A percentile compares a stretch with the other conserved stretches of the same genome.
Conservation (phyloP, 1,140 invertebrate species). For the Latrodectus geometricus region DNA sequence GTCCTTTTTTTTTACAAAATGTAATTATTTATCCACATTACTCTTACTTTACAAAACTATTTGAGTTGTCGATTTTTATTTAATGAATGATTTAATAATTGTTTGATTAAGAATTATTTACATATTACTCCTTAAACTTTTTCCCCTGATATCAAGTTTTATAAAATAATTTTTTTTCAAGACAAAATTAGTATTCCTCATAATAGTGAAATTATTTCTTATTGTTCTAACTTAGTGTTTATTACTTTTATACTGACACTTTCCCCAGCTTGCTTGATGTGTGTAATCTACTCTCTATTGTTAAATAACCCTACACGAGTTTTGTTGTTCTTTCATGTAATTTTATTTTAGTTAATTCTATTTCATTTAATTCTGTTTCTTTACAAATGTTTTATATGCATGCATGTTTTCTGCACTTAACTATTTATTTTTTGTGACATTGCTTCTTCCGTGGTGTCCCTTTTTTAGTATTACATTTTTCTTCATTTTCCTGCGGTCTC, state of each 20-base stretch:
- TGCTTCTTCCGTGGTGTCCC: conserved; percentile 47
- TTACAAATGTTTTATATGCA: conserved; percentile 40
- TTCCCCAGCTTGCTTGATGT: conserved; percentile 11
- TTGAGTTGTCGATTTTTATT: too few relatives aligned
- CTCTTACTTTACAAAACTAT: too few relatives aligned
- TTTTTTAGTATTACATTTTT: conserved; percentile 16
- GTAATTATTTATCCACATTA: too few relatives aligned
- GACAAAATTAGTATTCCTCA: not conserved
- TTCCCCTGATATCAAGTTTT: too few relatives aligned
- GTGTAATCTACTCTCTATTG: not conserved
- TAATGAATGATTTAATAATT: too few relatives aligned
- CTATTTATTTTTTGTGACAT: conserved; percentile 50
- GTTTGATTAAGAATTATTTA: too few relatives aligned
- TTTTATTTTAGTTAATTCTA: not conserved
- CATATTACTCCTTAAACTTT: too few relatives aligned
- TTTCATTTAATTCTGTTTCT: conserved; percentile 46
- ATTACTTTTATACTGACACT: not conserved
- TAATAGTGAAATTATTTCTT: not conserved
- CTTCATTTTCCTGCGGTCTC: not conserved
- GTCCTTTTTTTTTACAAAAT: too few relatives aligned
- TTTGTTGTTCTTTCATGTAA: too few relatives aligned
- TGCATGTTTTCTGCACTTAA: conserved; percentile 60
- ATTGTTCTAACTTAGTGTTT: not conserved
- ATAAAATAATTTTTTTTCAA: too few relatives aligned
- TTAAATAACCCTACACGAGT: conserved; percentile 4